These are phyloP conservation scores for Casuarius casuarius DNA, from an alignment of 2,113 vertebrate species.

Conservation along the genomic window DNA sequence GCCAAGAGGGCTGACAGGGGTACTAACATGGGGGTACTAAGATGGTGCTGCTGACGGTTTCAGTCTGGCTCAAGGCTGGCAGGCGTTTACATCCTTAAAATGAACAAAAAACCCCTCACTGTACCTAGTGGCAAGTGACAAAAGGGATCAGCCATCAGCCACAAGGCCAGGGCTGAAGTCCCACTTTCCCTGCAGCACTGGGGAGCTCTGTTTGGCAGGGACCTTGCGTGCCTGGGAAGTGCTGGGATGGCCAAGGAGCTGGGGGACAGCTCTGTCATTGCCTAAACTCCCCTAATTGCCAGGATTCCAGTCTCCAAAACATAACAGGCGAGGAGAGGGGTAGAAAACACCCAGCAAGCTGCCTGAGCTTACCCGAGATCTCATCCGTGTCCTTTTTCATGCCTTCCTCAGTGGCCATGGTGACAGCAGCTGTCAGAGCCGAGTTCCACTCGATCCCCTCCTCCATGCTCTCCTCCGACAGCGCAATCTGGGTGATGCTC, in stretches of 20 bases:
- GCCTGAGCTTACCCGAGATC: conserved; percentile 80
- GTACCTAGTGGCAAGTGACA: background rate
- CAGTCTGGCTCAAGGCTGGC: background rate
- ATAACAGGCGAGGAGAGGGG: rapidly evolving
- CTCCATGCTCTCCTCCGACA: conserved; percentile 84
- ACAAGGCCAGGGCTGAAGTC: background rate
- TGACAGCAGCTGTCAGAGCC: conserved; percentile 77
- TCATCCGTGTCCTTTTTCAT: conserved; percentile 84
- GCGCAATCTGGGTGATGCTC: conserved; percentile 77
- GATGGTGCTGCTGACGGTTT: background rate
- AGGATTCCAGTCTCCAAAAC: background rate
- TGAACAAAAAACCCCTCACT: background rate
- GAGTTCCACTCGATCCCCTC: conserved; percentile 85
- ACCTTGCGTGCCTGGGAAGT: background rate
- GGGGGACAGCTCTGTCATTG: background rate
- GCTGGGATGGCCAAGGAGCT: background rate
- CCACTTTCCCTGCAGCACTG: background rate
- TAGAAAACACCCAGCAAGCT: background rate
- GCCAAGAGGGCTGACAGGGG: background rate
- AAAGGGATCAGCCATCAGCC: background rate
- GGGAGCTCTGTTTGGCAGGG: background rate
- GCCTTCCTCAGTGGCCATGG: conserved; percentile 82
- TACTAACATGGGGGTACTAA: background rate
- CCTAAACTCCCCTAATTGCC: background rate
- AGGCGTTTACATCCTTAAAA: background rate